A percentile compares a stretch with the other conserved stretches of the same genome.
Evolutionary conservation across 2,113 vertebrate genomes (phyloP).

Genomic region (Anas platyrhynchos): DNA sequence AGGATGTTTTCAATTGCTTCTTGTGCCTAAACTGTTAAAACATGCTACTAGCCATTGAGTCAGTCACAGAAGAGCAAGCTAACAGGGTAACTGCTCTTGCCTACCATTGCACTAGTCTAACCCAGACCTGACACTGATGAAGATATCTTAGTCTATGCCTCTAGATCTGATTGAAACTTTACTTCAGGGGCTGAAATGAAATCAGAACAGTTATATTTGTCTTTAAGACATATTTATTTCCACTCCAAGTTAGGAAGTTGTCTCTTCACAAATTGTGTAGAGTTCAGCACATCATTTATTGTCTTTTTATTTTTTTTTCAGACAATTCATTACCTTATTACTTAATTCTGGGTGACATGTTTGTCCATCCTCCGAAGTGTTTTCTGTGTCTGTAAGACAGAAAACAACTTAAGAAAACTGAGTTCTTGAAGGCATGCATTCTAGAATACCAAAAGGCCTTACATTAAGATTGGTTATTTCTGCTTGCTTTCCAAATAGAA

Average conservation of each 20-base stretch:
- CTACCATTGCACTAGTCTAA: background rate
- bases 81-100: background rate
- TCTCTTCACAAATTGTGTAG: background rate
- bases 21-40: background rate
- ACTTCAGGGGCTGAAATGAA: background rate
- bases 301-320: background rate
- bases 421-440: background rate
- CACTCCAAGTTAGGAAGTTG: background rate
- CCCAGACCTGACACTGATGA: background rate
- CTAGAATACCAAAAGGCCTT: background rate
- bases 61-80: background rate
- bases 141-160: background rate
- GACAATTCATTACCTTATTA: background rate
- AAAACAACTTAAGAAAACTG: background rate
- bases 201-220: background rate
- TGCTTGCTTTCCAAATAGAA: background rate
- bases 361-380: background rate
- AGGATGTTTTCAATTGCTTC: background rate
- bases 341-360: background rate
- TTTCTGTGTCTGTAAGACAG: background rate
- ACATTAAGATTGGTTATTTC: background rate
- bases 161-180: background rate
- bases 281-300: background rate
- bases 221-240: background rate
- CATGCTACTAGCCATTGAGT: background rate